Evolutionary conservation across 64 coral and sea anemone species (phyloP).

Genomic region (Stichodactyla mertensii): DNA sequence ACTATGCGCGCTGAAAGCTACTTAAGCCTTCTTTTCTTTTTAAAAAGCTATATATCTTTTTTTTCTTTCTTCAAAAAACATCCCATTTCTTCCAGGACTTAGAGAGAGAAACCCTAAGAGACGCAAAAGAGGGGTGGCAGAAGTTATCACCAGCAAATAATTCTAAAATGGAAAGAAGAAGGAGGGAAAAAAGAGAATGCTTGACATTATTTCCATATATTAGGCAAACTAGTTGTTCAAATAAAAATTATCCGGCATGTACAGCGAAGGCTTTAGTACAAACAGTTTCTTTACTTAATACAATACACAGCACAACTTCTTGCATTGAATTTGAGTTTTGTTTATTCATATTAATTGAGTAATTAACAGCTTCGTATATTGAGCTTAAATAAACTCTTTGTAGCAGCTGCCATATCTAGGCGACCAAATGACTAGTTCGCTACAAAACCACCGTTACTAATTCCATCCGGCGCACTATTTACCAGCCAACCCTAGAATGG

Average conservation of each 20-base stretch:
- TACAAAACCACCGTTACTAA: not conserved
- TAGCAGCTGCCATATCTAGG: not conserved
- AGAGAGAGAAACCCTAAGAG: no score
- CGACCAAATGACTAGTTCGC: conserved; percentile 10
- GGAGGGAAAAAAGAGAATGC: not conserved
- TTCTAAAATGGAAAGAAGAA: no score
- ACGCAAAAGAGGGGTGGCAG: no score
- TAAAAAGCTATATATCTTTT: no score
- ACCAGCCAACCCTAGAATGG: not conserved
- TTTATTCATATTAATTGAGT: conserved; percentile 11
- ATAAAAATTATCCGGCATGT: conserved; percentile 1
- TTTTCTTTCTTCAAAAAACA: no score
- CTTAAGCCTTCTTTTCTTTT: no score
- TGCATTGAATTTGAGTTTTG: not conserved
- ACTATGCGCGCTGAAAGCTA: no score
- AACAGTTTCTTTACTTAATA: conserved; percentile 1
- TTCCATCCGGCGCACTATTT: not conserved
- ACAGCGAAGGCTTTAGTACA: not conserved
- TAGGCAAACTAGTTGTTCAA: conserved; percentile 1
- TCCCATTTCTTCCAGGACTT: no score
- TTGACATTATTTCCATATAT: not conserved
- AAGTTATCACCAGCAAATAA: not conserved
- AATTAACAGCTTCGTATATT: conserved; percentile 4
- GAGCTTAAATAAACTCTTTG: not conserved
- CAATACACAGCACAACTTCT: not conserved